Evolutionary conservation across 2,888 invertebrate species (phyloP).

Genomic region (Limnephilus rhombicus): DNA sequence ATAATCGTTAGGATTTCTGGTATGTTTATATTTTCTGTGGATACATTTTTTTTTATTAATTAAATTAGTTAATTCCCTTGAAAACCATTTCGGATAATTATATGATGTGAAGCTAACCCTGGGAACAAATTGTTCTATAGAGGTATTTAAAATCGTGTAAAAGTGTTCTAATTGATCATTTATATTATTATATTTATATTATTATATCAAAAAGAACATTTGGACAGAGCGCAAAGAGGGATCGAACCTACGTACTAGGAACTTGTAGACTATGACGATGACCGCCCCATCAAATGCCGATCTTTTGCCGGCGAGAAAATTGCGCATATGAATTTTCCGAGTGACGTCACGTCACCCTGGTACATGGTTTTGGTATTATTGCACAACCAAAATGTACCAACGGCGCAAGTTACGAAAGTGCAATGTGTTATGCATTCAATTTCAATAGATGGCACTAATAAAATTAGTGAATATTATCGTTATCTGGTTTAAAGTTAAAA

Average conservation of each 20-base stretch:
- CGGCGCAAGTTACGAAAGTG: not conserved
- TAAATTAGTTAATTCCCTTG: too few relatives aligned
- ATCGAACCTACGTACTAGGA: not conserved
- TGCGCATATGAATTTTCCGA: not conserved
- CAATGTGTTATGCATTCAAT: not conserved
- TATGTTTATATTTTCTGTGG: too few relatives aligned
- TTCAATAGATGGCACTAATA: not conserved
- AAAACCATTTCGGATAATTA: too few relatives aligned
- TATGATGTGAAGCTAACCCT: too few relatives aligned
- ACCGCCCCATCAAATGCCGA: not conserved
- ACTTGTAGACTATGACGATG: not conserved
- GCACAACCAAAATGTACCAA: not conserved
- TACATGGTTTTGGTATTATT: not conserved
- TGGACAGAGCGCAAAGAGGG: not conserved
- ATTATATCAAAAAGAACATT: not conserved
- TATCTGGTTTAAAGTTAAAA: too few relatives aligned
- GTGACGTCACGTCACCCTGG: not conserved
- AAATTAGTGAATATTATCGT: not conserved
- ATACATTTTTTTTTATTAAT: too few relatives aligned
- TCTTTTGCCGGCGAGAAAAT: not conserved
- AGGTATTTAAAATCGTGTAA: too few relatives aligned
- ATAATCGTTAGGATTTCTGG: too few relatives aligned
- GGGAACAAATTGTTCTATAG: too few relatives aligned
- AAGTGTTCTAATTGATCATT: too few relatives aligned
- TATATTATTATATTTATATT: too few relatives aligned